Evolutionary conservation across 2,797 vertebrate genomes (phyloP), one percentile per base, ranked within the genome.

Genomic region (Fistularia tabacaria): DNA sequence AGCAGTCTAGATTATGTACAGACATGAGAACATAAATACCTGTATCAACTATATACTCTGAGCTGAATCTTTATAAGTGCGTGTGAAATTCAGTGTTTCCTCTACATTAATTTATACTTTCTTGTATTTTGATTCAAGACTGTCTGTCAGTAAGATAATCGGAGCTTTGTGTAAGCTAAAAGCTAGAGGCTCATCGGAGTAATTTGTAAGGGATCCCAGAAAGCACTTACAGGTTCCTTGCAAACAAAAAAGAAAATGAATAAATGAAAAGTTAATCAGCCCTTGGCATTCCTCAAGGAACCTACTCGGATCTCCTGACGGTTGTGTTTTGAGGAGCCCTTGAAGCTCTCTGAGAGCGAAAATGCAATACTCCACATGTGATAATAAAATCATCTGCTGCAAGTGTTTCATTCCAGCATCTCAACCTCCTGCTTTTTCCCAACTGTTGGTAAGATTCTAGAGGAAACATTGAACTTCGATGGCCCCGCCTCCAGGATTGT

Each of bases 61-160:
- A 87, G 79, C 85, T 88, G 79, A 86, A 81, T 77, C 83, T 87
- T 86, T 88, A 79, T 82, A 84, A 80, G 83, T 85, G 77, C 47
- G 83, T 87, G 87, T 85, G 79, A 86, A 81, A 78, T 86, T 87
- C 79, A 78, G 80, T 84, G 84, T 87, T 87, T 86, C 85, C 80
- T 84, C 80, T 76, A 76, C 80, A 77, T 85, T 82, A 74, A 79
- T 74, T 57, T 71, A 55, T 72, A 70, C 42, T 71, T 59, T 64
- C 52, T 76, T 66, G 64, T 77, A 56, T 77, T 70, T 54, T 55
- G 37, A 72, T 57, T 70, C 41, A 62, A 61, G 57, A 52, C 38
- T 52, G 54, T 67, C 71, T 69, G 38, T 71, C 53, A 55, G 38
- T 25, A 42, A 59, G 56, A 13, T 14, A 59, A 55, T 51, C 68